These are phyloP conservation scores for Cephus pygmeus DNA, from an alignment of 2,888 invertebrate genomes.

Conservation along the genomic window DNA sequence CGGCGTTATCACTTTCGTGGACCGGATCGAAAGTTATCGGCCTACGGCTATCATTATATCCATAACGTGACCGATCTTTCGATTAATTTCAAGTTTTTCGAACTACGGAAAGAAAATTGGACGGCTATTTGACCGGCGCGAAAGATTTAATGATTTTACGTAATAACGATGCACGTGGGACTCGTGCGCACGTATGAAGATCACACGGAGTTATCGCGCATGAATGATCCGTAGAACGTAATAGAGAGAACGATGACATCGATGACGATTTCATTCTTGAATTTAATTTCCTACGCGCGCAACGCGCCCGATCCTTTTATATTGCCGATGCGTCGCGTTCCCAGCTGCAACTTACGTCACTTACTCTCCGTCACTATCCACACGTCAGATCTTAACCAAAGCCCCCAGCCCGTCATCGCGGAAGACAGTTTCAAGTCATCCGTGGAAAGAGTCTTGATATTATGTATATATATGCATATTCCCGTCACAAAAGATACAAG, in stretches of 20 bases:
- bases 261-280: conserved; percentile 18
- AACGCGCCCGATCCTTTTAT: conserved; percentile 15
- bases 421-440: conserved; percentile 6
- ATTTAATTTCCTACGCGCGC: conserved; percentile 13
- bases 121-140: background rate
- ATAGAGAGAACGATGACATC: background rate
- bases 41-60: background rate
- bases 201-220: background rate
- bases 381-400: background rate
- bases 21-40: conserved; percentile 5
- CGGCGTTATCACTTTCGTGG: conserved; percentile 2
- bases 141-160: background rate
- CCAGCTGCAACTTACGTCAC: background rate
- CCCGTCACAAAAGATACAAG: no score
- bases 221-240: conserved; percentile 9
- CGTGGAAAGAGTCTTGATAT: background rate
- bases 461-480: no score
- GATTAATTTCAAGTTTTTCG: background rate
- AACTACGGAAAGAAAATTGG: background rate
- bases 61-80: background rate
- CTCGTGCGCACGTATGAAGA: conserved; percentile 1
- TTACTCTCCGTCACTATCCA: conserved; percentile 24
- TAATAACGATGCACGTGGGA: background rate
- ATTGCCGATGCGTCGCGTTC: conserved; percentile 15
- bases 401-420: background rate